Percentiles rank a stretch among this genome's conserved stretches.
phyloP scores from a whole-genome alignment of 2,113 vertebrate genomes.

The Sialia sialis region DNA sequence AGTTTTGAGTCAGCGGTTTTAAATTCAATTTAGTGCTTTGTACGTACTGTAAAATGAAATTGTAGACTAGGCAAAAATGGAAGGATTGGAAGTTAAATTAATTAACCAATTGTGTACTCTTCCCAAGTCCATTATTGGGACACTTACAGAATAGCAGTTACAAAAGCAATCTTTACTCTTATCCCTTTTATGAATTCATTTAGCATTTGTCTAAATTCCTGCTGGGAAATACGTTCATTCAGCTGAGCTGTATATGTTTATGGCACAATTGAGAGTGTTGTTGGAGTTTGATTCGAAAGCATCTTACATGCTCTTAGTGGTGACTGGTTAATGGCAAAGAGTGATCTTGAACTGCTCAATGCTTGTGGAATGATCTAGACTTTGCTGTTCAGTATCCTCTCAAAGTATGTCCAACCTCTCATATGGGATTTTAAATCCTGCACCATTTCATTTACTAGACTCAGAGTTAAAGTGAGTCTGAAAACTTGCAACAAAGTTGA shows the following conservation, averaged over 20 bases:
- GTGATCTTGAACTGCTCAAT: neutral
- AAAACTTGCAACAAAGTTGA: neutral
- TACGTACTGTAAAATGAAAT: neutral
- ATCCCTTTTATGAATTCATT: neutral
- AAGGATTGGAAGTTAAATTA: neutral
- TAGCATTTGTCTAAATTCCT: neutral
- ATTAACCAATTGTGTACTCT: neutral
- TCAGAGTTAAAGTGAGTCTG: neutral
- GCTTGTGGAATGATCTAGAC: neutral
- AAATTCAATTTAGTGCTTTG: neutral
- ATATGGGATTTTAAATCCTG: neutral
- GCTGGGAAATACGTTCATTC: neutral
- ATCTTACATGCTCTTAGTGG: neutral
- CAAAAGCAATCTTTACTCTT: neutral
- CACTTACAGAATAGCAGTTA: neutral
- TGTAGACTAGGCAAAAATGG: neutral
- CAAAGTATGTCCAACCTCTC: neutral
- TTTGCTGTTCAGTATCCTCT: neutral
- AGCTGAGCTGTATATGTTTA: neutral
- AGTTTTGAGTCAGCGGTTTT: neutral
- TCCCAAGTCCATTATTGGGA: neutral
- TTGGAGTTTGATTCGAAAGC: neutral
- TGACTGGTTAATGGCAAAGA: neutral
- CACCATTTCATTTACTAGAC: neutral
- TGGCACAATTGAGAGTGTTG: neutral